Base-by-base conservation (phyloP, 2,113 vertebrate species). In the Poeciliopsis prolifica region DNA sequence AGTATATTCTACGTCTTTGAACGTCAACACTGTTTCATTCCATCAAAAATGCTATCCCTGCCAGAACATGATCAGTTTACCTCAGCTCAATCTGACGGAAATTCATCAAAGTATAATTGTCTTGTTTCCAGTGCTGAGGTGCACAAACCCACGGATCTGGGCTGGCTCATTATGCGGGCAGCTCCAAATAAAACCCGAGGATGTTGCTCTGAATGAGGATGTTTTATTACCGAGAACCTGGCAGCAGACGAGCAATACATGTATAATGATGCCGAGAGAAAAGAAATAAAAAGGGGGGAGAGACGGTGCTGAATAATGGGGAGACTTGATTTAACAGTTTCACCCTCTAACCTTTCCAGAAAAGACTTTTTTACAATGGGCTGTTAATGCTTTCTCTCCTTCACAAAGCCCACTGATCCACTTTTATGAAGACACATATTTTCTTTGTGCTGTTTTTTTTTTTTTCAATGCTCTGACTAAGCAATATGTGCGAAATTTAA, bases 401-500 rank as follows among this genome's bases (percentile, higher is more conserved):
- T 65, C 40, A 74, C 54, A 9, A 65, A 67, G 35, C 4, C 40
- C 68, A 70, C n/a, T 33, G 51, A 42, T 44, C 40, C 35, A 35
- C 70, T 77, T 86, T 79, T 66, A 84, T 77, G 24, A 63, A 76
- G 74, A 73, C 65, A 63, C 60, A 78, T 82, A 84, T 89, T 86
- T 82, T 54, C 70, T 88, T 69, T 72, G 64, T 87, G 77, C 54
- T 3, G 80, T 79, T 78, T 70, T 60, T n/a, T 15, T 77, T 78
- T 70, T 60, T 75, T 67, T n/a, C 11, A 80, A 82, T 76, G 65
- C 70, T 74, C 51, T 15, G 29, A 90, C 67, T 89, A 87, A 84
- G 86, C 85, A 82, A 28, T 80, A 71, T 51, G 72, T 80, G 68
- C 80, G 83, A 89, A 89, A 88, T 92, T 87, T 77, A 89, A 89